Percentiles rank a stretch among this genome's conserved stretches.
phyloP scores from a whole-genome alignment of 2,888 invertebrate genomes.

The Melinaea menophilus region DNA sequence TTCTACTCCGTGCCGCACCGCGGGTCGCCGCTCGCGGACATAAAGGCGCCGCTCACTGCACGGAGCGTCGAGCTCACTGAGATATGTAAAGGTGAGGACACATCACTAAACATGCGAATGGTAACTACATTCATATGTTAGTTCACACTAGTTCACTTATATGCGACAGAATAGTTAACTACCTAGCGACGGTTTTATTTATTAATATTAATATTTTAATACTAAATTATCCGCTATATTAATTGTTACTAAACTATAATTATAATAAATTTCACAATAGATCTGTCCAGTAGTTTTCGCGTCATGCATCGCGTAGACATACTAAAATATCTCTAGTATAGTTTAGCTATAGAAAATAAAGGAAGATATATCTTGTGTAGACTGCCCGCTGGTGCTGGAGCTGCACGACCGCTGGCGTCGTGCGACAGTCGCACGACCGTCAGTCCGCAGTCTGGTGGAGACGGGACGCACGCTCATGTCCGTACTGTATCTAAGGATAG shows the following conservation, averaged over 20 bases:
- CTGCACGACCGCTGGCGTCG: conserved; percentile 77
- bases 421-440: conserved; percentile 50
- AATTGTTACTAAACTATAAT: too few species aligned
- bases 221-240: too few species aligned
- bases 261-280: too few species aligned
- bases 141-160: too few species aligned
- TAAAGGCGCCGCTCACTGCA: conserved; percentile 84
- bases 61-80: conserved; percentile 88
- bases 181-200: too few species aligned
- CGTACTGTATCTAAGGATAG: conserved; percentile 85
- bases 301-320: too few species aligned
- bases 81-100: conserved; percentile 82
- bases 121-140: too few species aligned
- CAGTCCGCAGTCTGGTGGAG: conserved; percentile 87
- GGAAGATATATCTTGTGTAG: conserved; percentile 14
- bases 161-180: too few species aligned
- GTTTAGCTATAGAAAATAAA: background rate
- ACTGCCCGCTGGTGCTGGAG: conserved; percentile 66
- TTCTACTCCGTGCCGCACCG: conserved; percentile 93
- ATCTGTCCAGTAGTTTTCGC: too few species aligned
- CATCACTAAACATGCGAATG: too few species aligned
- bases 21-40: conserved; percentile 87
- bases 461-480: conserved; percentile 86
- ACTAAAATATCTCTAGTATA: background rate
- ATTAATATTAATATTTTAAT: too few species aligned